Base-by-base conservation (phyloP, 2,113 vertebrate species). In the Thamnophis sirtalis region DNA sequence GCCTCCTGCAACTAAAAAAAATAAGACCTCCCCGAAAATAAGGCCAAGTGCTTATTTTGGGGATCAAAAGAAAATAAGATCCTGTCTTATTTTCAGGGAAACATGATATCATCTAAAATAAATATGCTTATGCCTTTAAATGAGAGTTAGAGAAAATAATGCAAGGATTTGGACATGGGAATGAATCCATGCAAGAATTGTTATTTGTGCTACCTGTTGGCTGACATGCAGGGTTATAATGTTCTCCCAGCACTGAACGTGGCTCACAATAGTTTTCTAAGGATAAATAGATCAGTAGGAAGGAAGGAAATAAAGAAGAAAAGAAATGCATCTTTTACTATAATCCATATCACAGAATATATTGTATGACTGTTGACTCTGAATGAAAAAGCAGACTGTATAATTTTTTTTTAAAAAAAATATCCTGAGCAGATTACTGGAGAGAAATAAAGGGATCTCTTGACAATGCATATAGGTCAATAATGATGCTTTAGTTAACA, bases 321-420 rank as follows among this genome's bases (percentile, higher is more conserved):
- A 80, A 38, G 6, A 80, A 80, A 7, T 80, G 33, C 5, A 38
- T 38, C n/a, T 80, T 33, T 80, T 80, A 80, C 33, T 80, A 38
- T 80, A 38, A 80, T 80, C 17, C 17, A 38, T 43, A 38, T 80
- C 33, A 38, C 17, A 80, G n/a, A 33, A 19, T n/a, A 68, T 33
- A 68, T 54, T 43, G 28, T 10, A 51, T 38, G 85, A 15, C 53
- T 92, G 2, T 54, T 33, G 43, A 0, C 53, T 7, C 0, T 0
- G 88, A 0, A 87, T 86, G 85, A 17, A 73, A 89, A 89, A 91
- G 22, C 21, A 43, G 87, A 15, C 6, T 86, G 89, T 58, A 56
- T 90, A 2, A 84, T 22, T 24, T 24, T 9, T 9, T 9, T 0
- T 91, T 51, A 10, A 87, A 55, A 91, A 86, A 86, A 91, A 91